phyloP scores from a whole-genome alignment of 35 echinoderm and acorn worm species.

The Hemicentrotus pulcherrimus region DNA sequence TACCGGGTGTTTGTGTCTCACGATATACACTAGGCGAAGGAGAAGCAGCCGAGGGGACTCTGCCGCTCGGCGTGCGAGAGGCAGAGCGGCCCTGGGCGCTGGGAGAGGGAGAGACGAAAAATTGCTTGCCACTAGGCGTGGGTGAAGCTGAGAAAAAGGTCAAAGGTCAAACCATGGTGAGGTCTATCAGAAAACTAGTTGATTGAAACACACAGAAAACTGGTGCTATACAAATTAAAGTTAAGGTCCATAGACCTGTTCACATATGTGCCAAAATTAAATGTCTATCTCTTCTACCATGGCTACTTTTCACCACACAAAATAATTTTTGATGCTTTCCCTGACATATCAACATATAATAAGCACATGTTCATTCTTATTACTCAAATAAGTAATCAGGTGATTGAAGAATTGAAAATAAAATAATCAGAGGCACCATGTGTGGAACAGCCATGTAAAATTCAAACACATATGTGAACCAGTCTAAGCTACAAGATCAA shows the following conservation, averaged over 20 bases:
- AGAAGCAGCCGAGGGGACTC: neutral
- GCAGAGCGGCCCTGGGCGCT: neutral
- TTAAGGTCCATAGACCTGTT: neutral
- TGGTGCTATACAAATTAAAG: neutral
- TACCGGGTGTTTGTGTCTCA: slow-evolving; percentile 21
- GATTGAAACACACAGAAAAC: neutral
- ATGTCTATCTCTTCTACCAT: neutral
- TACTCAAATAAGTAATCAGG: neutral
- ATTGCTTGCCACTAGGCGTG: slow-evolving; percentile 17
- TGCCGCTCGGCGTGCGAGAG: neutral
- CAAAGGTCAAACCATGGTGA: neutral
- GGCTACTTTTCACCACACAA: neutral
- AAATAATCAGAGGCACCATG: neutral
- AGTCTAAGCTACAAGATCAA: neutral
- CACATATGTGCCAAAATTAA: neutral
- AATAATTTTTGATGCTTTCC: too few relatives aligned
- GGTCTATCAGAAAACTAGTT: neutral
- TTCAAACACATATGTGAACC: neutral
- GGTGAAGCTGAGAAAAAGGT: slow-evolving; percentile 30
- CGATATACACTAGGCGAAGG: neutral
- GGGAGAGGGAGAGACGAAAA: neutral
- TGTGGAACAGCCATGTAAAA: neutral
- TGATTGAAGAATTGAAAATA: neutral
- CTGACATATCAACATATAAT: too few relatives aligned
- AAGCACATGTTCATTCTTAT: neutral